A percentile compares a stretch with the other conserved stretches of the same genome.
These are phyloP conservation scores for Rhynchophorus ferrugineus DNA, from an alignment of 1,140 invertebrate species.

Conservation along the genomic window DNA sequence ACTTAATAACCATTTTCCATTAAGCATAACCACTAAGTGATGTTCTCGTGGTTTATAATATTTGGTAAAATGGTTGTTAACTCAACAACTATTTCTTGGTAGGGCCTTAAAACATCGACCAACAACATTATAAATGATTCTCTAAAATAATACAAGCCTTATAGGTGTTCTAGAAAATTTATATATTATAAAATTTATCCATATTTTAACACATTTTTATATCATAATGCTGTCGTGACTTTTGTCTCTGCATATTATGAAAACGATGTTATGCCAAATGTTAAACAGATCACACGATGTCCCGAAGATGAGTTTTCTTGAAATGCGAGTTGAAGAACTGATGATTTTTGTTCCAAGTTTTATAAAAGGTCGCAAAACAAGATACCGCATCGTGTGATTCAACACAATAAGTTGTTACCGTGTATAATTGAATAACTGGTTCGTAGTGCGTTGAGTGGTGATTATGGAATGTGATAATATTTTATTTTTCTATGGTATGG, in stretches of 20 bases:
- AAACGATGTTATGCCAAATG: background rate
- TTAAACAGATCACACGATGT: background rate
- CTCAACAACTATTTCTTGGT: constrained; percentile 3
- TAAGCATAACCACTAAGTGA: background rate
- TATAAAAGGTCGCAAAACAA: no score
- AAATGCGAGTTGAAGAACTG: background rate
- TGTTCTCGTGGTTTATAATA: constrained; percentile 1
- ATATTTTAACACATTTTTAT: constrained; percentile 10
- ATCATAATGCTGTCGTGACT: constrained; percentile 5
- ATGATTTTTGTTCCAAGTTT: no score
- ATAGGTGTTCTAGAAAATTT: constrained; percentile 14
- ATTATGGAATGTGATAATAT: constrained; percentile 30
- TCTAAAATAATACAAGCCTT: constrained; percentile 13
- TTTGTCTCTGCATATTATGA: background rate
- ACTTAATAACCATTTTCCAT: background rate
- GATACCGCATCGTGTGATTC: constrained; percentile 6
- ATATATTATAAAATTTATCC: constrained; percentile 13
- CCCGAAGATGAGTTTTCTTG: background rate
- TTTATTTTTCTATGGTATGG: constrained; percentile 33
- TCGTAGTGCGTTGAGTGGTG: constrained; percentile 10
- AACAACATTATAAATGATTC: constrained; percentile 11
- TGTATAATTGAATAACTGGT: constrained; percentile 1
- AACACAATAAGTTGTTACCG: background rate
- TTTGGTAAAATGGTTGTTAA: background rate
- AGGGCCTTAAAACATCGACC: constrained; percentile 18